Evolutionary conservation across 2,797 vertebrate genomes (phyloP).

Genomic region (Anomalospiza imberbis): DNA sequence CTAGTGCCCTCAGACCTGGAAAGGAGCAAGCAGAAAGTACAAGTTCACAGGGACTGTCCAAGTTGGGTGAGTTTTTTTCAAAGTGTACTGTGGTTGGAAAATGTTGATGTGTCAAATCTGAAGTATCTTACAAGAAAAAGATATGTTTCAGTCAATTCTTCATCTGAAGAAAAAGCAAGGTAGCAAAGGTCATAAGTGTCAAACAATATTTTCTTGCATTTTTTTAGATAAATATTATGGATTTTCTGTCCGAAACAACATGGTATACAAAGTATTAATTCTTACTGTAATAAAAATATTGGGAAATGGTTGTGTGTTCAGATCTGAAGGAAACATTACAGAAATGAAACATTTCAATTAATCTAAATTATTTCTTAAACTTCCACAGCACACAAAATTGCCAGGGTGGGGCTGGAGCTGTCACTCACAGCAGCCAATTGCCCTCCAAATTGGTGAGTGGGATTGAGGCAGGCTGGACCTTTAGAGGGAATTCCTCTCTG

Average conservation of each 20-base stretch:
- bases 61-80: background rate
- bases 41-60: background rate
- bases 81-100: slow-evolving; percentile 33
- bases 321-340: background rate
- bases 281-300: background rate
- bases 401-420: background rate
- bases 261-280: background rate
- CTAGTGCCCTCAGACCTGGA: slow-evolving; percentile 6
- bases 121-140: background rate
- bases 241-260: background rate
- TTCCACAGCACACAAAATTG: background rate
- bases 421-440: background rate
- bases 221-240: background rate
- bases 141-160: background rate
- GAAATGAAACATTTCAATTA: background rate
- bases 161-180: background rate
- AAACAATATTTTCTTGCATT: background rate
- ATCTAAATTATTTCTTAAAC: background rate
- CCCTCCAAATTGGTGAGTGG: background rate
- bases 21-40: background rate
- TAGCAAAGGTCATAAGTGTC: background rate
- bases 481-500: background rate
- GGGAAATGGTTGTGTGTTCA: background rate
- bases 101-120: slow-evolving; percentile 5
- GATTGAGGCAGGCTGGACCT: background rate